Conservation (phyloP, 2,113 vertebrate genomes). For the Scartelaos histophorus region DNA sequence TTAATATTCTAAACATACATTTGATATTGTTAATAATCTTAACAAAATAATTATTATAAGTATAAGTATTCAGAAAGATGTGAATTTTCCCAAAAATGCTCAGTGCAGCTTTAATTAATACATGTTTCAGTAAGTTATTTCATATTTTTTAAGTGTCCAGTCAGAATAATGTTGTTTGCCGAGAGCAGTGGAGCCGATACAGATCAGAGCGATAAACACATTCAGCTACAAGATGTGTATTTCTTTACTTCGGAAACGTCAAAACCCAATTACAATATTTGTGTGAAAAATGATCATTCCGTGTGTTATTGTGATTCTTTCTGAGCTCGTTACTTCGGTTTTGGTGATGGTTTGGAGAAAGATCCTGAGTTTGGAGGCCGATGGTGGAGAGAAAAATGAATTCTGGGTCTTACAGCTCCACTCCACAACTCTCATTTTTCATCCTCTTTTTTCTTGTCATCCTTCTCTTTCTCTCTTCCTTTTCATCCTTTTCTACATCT, state of each 20-base stretch:
- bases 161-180: not conserved
- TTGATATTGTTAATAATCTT: too few species aligned
- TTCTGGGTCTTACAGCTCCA: slow-evolving; percentile 53
- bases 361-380: slow-evolving; percentile 47
- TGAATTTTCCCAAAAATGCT: too few species aligned
- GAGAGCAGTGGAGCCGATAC: too few species aligned
- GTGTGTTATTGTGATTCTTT: not conserved
- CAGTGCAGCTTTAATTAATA: too few species aligned
- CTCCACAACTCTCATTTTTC: slow-evolving; percentile 31
- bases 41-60: too few species aligned
- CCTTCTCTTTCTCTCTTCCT: not conserved
- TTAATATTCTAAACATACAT: too few species aligned
- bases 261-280: not conserved
- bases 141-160: not conserved
- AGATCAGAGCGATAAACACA: not conserved
- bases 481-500: not conserved
- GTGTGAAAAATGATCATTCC: not conserved
- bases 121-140: too few species aligned
- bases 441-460: slow-evolving; percentile 21
- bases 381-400: slow-evolving; percentile 32
- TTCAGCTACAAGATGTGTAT: not conserved
- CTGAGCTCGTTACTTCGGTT: slow-evolving; percentile 27
- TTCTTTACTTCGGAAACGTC: not conserved
- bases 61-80: too few species aligned
- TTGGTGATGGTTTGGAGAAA: slow-evolving; percentile 52